Evolutionary conservation across 2,888 invertebrate species (phyloP), one percentile per base, ranked within the genome.

Genomic region (Exocentrus adspersus): DNA sequence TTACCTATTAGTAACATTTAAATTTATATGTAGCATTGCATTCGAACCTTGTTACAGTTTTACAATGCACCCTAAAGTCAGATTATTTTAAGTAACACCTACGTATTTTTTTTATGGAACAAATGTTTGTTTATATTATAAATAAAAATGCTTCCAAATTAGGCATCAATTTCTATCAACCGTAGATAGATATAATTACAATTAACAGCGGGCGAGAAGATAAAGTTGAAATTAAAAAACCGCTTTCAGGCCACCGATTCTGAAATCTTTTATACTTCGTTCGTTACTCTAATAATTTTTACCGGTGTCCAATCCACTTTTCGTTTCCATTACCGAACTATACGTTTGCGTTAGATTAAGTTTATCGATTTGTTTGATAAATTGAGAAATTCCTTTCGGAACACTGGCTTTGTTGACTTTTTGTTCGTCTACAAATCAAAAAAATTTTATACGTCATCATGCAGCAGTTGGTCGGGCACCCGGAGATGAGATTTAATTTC

Each of bases 261-360:
- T 37, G n/a, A 37, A 37, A 37, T 37, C n/a, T 37, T 37, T 14
- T 14, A n/a, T n/a, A n/a, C 37, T 12, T 14, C 37, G 37, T 37
- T 24, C 14, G 21, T 48, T 48, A 48, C 46, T 48, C 24, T 48
- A 48, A 48, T 48, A 48, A 48, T 24, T 48, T 48, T 24, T 10
- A 14, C 20, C 46, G 24, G 6, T 14, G 20, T 48, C 21, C 46
- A 48, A 48, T 48, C 21, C 46, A 24, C 24, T 24, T 14, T 24
- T 14, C 46, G 24, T 24, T 48, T 48, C 46, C 46, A 48, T 48
- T 48, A 48, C 24, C 7, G 24, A 12, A 24, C 24, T 14, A 48
- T 24, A 48, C 12, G 46, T 24, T 20, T 37, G 12, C 14, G 46
- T 16, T 24, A 48, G 46, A 14, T 24, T 48, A 24, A 48, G 14